Conservation (phyloP, 2,113 vertebrate species). For the Indicator maculatus region DNA sequence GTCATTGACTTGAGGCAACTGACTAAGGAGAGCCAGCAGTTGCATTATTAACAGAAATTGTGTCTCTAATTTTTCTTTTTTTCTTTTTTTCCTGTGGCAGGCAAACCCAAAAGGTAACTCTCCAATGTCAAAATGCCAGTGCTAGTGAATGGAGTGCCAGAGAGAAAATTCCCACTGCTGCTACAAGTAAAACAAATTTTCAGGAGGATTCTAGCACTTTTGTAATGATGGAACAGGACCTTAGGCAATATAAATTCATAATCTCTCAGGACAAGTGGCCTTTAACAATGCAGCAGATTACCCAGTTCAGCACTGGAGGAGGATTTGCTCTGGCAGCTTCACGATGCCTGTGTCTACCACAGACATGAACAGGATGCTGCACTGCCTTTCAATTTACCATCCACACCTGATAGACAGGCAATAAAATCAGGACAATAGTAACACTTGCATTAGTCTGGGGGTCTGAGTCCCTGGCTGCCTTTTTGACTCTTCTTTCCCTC, state of each 20-base stretch:
- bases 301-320: conserved; percentile 55
- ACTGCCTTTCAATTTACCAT: conserved; percentile 27
- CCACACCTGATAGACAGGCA: conserved; percentile 28
- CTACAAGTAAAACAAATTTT: conserved; percentile 79
- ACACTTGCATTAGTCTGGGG: not conserved
- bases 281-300: conserved; percentile 75
- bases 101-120: conserved; percentile 66
- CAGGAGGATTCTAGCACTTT: conserved; percentile 71
- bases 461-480: not conserved
- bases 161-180: conserved; percentile 75
- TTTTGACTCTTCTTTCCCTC: not conserved
- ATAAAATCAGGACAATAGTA: conserved; percentile 19
- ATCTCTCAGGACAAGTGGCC: conserved; percentile 75
- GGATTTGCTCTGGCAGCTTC: conserved; percentile 64
- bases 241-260: conserved; percentile 76
- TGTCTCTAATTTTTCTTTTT: conserved; percentile 29
- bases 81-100: conserved; percentile 62
- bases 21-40: conserved; percentile 64
- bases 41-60: conserved; percentile 74
- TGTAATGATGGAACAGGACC: conserved; percentile 78
- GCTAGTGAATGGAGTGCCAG: conserved; percentile 69
- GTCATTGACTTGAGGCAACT: conserved; percentile 56
- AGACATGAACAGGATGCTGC: conserved; percentile 7
- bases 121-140: conserved; percentile 72
- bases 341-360: not conserved